Evolutionary conservation across 2,888 invertebrate genomes (phyloP).

Genomic region (Apotomis betuletana): DNA sequence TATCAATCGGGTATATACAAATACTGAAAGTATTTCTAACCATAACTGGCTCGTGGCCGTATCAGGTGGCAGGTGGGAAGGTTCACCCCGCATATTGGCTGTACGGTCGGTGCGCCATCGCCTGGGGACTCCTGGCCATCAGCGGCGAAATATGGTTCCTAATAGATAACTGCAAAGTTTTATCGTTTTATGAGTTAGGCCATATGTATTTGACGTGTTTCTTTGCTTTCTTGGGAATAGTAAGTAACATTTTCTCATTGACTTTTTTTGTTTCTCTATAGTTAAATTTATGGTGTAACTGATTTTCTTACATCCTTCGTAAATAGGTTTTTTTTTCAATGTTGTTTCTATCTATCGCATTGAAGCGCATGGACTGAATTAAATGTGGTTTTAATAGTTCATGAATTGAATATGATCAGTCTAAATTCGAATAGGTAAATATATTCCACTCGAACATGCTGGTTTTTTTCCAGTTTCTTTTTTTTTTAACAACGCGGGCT

Average conservation of each 20-base stretch:
- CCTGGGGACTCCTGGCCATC: neutral
- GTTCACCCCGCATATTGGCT: conserved; percentile 6
- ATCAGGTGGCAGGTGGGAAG: conserved; percentile 10
- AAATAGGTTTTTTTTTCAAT: no score
- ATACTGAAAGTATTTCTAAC: conserved; percentile 5
- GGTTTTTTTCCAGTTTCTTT: no score
- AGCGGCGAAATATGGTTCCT: conserved; percentile 12
- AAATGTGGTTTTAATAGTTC: no score
- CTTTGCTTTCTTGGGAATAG: conserved; percentile 9
- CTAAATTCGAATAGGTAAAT: no score
- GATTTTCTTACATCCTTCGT: neutral
- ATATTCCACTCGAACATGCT: no score
- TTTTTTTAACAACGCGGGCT: neutral
- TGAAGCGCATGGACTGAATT: no score
- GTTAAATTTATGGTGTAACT: no score
- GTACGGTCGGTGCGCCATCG: neutral
- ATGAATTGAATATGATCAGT: no score
- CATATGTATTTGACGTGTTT: conserved; percentile 24
- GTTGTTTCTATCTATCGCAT: no score
- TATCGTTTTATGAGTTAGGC: conserved; percentile 21
- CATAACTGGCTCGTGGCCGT: conserved; percentile 19
- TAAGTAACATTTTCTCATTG: conserved; percentile 9
- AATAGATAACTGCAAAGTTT: conserved; percentile 11
- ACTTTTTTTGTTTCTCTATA: no score
- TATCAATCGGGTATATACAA: conserved; percentile 21